phyloP scores from a whole-genome alignment of 2,888 invertebrate species.

The Limulus polyphemus region DNA sequence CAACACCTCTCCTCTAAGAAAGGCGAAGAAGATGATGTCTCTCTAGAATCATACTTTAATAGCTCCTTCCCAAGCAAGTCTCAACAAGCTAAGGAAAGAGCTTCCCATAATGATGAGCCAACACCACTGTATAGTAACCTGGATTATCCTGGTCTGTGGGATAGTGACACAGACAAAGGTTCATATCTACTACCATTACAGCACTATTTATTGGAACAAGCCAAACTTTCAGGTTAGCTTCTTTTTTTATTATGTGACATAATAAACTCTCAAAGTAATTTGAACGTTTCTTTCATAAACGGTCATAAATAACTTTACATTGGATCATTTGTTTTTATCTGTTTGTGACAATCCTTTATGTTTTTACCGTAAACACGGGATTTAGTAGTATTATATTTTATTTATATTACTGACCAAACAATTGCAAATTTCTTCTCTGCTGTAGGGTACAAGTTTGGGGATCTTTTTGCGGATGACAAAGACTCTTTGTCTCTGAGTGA shows the following conservation, averaged over 20 bases:
- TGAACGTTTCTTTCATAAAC: no score
- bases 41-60: neutral
- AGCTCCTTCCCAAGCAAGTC: neutral
- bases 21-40: neutral
- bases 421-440: no score
- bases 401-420: no score
- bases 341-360: no score
- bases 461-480: conserved; percentile 22
- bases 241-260: no score
- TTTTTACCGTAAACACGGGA: no score
- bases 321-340: no score
- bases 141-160: conserved; percentile 31
- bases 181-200: conserved; percentile 64
- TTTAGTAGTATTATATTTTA: no score
- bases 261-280: no score
- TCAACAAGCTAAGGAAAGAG: neutral
- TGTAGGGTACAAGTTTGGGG: conserved; percentile 20
- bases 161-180: conserved; percentile 35
- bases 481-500: conserved; percentile 24
- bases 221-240: conserved; percentile 51
- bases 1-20: no score
- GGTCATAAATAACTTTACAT: no score
- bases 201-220: conserved; percentile 77
- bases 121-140: conserved; percentile 34
- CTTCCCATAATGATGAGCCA: conserved; percentile 20